Evolutionary conservation across 2,888 invertebrate genomes (phyloP).

Genomic region (Lasioglossum marginatum): DNA sequence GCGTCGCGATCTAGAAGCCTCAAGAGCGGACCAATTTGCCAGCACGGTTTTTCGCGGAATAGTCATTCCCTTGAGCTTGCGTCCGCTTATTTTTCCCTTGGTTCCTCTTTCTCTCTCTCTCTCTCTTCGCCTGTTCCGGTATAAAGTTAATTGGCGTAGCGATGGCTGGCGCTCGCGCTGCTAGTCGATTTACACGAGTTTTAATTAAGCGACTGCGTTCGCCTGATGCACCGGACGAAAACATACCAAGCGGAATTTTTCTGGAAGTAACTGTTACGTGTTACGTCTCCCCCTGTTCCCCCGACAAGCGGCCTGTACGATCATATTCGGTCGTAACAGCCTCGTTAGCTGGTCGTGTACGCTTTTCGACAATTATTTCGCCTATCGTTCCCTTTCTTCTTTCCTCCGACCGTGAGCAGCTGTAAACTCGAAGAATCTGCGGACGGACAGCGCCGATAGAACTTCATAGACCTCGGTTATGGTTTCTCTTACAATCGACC

Average conservation of each 20-base stretch:
- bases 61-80: neutral
- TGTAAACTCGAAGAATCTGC: neutral
- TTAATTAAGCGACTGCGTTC: constrained; percentile 47
- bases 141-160: constrained; percentile 59
- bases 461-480: constrained; percentile 1
- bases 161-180: constrained; percentile 27
- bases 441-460: neutral
- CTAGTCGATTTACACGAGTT: constrained; percentile 51
- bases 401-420: neutral
- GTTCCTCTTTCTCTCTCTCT: neutral
- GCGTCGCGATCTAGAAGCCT: neutral
- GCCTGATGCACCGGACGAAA: constrained; percentile 13
- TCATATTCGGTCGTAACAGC: neutral
- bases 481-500: neutral
- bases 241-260: constrained; percentile 29
- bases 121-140: constrained; percentile 19
- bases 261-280: constrained; percentile 36
- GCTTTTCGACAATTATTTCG: constrained; percentile 9
- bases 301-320: neutral
- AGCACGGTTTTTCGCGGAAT: constrained; percentile 29
- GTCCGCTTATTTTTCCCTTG: constrained; percentile 16
- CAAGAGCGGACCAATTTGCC: constrained; percentile 41
- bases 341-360: neutral
- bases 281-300: neutral
- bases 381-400: neutral